Evolutionary conservation across 2,797 vertebrate genomes (phyloP).

Genomic region (Australoheros facetus): DNA sequence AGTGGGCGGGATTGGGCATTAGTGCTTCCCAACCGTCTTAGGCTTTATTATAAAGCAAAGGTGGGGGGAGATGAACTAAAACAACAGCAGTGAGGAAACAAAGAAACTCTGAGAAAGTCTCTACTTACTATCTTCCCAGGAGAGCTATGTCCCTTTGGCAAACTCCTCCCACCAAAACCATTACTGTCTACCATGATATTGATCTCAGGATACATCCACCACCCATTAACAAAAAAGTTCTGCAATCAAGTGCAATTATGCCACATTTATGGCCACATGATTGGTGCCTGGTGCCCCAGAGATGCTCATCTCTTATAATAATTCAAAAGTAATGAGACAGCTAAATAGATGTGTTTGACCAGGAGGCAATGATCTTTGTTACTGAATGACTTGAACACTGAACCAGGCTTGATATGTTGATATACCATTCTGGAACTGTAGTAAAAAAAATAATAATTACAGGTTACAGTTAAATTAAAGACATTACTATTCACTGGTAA

Average conservation of each 20-base stretch:
- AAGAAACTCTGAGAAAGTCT: conserved; percentile 28
- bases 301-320: conserved; percentile 41
- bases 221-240: conserved; percentile 51
- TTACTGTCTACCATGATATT: conserved; percentile 33
- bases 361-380: conserved; percentile 12
- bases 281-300: conserved; percentile 17
- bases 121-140: conserved; percentile 41
- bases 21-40: conserved; percentile 70
- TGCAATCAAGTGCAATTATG: conserved; percentile 67
- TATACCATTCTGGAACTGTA: neutral
- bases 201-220: conserved; percentile 34
- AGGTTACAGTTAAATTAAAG: conserved; percentile 6
- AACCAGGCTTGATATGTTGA: neutral
- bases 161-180: conserved; percentile 13
- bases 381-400: neutral
- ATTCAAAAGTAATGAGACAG: conserved; percentile 51
- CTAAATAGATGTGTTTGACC: conserved; percentile 24
- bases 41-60: conserved; percentile 57
- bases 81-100: conserved; percentile 14
- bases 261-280: conserved; percentile 59
- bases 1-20: conserved; percentile 55
- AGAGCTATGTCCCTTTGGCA: conserved; percentile 30
- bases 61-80: conserved; percentile 6
- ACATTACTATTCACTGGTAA: neutral
- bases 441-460: neutral